Evolutionary conservation across 2,888 invertebrate species (phyloP), one percentile per base, ranked within the genome.

Genomic region (Rhingia rostrata): DNA sequence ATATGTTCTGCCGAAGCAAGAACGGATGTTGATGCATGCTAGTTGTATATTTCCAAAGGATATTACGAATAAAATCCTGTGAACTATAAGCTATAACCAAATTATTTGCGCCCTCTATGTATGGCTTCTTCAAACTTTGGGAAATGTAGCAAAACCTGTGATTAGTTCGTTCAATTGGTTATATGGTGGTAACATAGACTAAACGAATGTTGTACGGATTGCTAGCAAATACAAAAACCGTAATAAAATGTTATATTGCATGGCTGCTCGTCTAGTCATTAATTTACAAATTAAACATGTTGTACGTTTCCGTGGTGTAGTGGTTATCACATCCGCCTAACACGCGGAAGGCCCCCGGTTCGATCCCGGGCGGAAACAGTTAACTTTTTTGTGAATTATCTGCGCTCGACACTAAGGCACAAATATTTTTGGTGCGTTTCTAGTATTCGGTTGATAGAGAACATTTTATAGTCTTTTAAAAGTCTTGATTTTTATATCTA

Each of bases 1-100:
- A 94, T 94, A 94, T 94, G 94, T 94, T 94, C 94, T 94, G 94
- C 94, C 94, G 94, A 94, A 94, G 94, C 94, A 94, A 94, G 94
- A 94, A 94, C 94, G 88, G 86, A 14, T 43, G 14, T 63, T 0
- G 0, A 0, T 0, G 0, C 0, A 7, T 12, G 22, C 64, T 35
- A 0, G 0, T 2, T 0, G 4, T 87, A 89, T 88, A 45, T 89
- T 74, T 70, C 86, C 14, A 4, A 1, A 4, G 0, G 0, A 0
- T 0, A 0, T 0, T 0, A 0, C 0, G 9, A 87, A 88, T 74
- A 79, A 64, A 49, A 1, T 83, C 7, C 86, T 87, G 88, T 0
- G 90, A 90, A 88, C 87, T 88, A 75, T 45, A 86, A 81, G n/a
- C 1, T 4, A 0, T 53, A 9, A 4, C 4, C 4, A 54, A 43